Conservation (phyloP, 2,797 vertebrate species). For the Philypnodon macrostomus region DNA sequence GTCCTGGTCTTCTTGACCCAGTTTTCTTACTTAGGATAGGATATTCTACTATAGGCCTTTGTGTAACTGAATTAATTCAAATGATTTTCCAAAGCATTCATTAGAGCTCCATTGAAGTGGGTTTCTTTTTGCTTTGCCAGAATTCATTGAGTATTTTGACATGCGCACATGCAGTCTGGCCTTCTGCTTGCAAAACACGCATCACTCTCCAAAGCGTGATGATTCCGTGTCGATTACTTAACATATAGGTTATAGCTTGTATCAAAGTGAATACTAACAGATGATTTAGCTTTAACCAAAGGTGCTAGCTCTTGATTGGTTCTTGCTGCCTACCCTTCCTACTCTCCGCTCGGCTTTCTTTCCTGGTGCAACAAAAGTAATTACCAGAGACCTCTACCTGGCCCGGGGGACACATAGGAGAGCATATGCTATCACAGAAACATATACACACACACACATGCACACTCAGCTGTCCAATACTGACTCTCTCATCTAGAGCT, state of each 20-base stretch:
- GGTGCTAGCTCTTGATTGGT: conserved; percentile 53
- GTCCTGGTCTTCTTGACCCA: no score
- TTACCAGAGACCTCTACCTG: conserved; percentile 70
- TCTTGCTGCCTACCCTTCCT: conserved; percentile 53
- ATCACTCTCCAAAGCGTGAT: neutral
- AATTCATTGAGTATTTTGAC: no score
- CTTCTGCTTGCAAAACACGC: neutral
- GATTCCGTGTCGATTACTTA: conserved; percentile 3
- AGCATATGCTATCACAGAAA: conserved; percentile 64
- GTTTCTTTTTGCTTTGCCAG: no score
- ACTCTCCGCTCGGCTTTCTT: conserved; percentile 51
- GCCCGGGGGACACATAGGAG: conserved; percentile 65
- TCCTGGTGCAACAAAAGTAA: conserved; percentile 76
- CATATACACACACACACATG: conserved; percentile 14
- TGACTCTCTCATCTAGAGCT: no score
- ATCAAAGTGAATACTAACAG: conserved; percentile 22
- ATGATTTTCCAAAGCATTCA: no score
- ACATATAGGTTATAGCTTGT: neutral
- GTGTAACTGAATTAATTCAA: no score
- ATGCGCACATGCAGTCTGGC: neutral
- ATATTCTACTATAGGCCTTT: no score
- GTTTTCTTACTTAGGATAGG: no score
- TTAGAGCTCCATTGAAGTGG: no score
- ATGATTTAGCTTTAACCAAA: conserved; percentile 42
- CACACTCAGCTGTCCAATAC: conserved; percentile 63